Percentiles rank a stretch among this genome's conserved stretches.
Evolutionary conservation across 1,140 invertebrate species (phyloP).

Genomic region (Microplitis demolitor): DNA sequence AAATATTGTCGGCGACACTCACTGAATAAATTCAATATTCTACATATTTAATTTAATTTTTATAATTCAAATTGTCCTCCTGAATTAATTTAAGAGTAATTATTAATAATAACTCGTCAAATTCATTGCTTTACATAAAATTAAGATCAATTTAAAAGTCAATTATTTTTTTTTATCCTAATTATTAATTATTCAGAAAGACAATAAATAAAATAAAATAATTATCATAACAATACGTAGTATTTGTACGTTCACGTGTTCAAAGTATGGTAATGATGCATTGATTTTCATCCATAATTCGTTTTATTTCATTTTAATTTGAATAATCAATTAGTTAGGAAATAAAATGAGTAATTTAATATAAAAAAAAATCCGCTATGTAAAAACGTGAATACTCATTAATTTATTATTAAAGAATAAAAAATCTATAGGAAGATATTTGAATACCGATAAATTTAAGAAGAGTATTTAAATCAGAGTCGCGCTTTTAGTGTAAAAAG

Average conservation of each 20-base stretch:
- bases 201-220: conserved; percentile 48
- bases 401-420: not conserved
- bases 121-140: not conserved
- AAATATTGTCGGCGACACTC: conserved; percentile 56
- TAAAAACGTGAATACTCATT: too few species aligned
- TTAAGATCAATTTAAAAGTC: not conserved
- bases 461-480: conserved; percentile 28
- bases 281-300: not conserved
- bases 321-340: too few species aligned
- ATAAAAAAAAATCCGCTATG: too few species aligned
- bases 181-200: conserved; percentile 39
- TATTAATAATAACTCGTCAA: not conserved
- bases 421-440: conserved; percentile 5
- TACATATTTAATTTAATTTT: conserved; percentile 55
- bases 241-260: conserved; percentile 58
- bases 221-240: conserved; percentile 58
- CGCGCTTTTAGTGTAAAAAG: conserved; percentile 50
- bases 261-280: conserved; percentile 43
- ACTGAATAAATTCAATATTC: conserved; percentile 61
- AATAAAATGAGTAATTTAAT: too few species aligned
- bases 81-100: conserved; percentile 30
- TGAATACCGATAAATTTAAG: not conserved
- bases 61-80: conserved; percentile 41
- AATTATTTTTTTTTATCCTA: not conserved
- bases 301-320: not conserved